Base-by-base conservation (phyloP, 2,888 invertebrate species). In the Pseudococcus longispinus region DNA sequence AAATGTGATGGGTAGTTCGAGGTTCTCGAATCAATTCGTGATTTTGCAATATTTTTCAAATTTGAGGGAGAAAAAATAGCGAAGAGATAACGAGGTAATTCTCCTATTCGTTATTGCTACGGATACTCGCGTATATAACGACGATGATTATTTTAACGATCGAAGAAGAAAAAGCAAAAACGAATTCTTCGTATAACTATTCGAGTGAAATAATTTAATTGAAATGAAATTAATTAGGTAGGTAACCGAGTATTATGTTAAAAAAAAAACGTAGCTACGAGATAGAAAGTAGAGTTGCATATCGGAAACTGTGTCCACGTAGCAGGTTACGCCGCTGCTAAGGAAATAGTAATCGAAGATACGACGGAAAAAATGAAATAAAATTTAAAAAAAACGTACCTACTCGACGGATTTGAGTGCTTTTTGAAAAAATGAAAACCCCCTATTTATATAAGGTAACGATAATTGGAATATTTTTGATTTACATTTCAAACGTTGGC, bases 401-500 rank as follows among this genome's bases (percentile, higher is more conserved):
- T 46, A 37, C 37, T 46, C 15, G 46, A 46, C 46, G 2, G 46
- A 15, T 46, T 37, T 9, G 15, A 46, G 46, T 15, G 13, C 46
- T 46, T 46, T 3, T 46, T 13, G 15, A 46, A 0, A 2, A 37
- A 37, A 37, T 8, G 0, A 37, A 37, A 37, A n/a, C n/a, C n/a
- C 37, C 37, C 37, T 37, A 37, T 44, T 32, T 5, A 9, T 37
- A 37, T 1, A 5, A 4, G 4, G 44, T 46, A 26, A 26, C 65
- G 65, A 65, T 65, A 65, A 65, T 65, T 65, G 65, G 65, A 65
- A 65, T 65, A 65, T 26, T 65, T 65, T 65, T 65, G 23, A 65
- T 65, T 65, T 65, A 23, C 26, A 65, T 26, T 65, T 65, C 65
- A 65, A 65, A 65, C 65, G 65, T 6, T 37, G 37, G 37, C 37